These are phyloP conservation scores for Macrobrachium rosenbergii DNA, from an alignment of 1,140 invertebrate genomes.

Conservation along the genomic window DNA sequence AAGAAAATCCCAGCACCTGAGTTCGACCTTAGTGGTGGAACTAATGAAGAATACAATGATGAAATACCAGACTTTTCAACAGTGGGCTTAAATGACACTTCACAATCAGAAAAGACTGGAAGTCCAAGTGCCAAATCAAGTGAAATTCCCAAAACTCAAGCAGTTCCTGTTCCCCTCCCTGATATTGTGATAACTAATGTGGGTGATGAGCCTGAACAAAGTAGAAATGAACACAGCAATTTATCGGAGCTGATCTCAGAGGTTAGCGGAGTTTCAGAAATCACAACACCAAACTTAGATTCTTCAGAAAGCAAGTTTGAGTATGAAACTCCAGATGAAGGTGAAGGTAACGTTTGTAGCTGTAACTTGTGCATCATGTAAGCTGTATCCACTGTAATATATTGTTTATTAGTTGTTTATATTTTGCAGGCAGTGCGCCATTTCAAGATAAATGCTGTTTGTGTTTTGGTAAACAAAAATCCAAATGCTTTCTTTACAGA, in stretches of 20 bases:
- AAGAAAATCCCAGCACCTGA: constrained; percentile 71
- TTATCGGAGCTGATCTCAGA: background rate
- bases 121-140: background rate
- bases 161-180: constrained; percentile 4
- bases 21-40: constrained; percentile 79
- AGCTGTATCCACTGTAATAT: background rate
- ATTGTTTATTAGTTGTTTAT: background rate
- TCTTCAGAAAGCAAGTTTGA: background rate
- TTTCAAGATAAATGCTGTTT: background rate
- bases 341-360: background rate
- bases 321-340: background rate
- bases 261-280: too few species aligned
- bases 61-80: constrained; percentile 33
- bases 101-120: too few species aligned
- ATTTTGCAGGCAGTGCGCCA: background rate
- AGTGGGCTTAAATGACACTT: background rate
- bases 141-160: background rate
- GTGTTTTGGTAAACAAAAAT: background rate
- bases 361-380: background rate
- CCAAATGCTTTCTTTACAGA: constrained; percentile 2
- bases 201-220: constrained; percentile 76
- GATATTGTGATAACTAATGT: constrained; percentile 47
- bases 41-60: constrained; percentile 35
- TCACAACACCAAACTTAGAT: too few species aligned
- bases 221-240: constrained; percentile 32